A percentile compares a stretch with the other conserved stretches of the same genome.
phyloP scores from a whole-genome alignment of 2,888 invertebrate genomes.

The Diarsia rubi region DNA sequence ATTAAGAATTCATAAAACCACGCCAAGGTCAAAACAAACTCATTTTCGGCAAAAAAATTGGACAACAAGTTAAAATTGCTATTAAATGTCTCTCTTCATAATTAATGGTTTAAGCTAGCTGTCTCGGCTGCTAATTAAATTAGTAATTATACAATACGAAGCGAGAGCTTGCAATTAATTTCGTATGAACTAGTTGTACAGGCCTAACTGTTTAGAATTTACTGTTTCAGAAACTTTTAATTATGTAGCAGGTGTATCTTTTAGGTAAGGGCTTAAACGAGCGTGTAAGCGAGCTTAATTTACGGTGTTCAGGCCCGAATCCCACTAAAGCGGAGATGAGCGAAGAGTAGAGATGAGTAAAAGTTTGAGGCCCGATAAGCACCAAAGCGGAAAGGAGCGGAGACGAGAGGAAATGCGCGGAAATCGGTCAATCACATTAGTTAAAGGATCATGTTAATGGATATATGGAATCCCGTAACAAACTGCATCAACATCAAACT shows the following conservation, averaged over 20 bases:
- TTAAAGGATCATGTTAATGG: no score
- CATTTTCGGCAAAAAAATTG: constrained; percentile 26
- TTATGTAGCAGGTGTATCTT: constrained; percentile 39
- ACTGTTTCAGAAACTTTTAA: constrained; percentile 34
- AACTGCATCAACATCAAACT: no score
- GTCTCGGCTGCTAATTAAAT: constrained; percentile 55
- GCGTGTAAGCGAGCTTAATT: background rate
- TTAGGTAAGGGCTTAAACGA: background rate
- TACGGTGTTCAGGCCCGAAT: background rate
- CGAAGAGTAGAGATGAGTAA: no score
- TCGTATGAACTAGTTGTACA: constrained; percentile 13
- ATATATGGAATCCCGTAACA: no score
- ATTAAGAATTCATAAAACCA: constrained; percentile 38
- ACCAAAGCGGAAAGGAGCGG: no score
- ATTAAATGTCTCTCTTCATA: constrained; percentile 41
- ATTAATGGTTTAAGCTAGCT: constrained; percentile 53
- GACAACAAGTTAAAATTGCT: constrained; percentile 26
- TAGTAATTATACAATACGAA: constrained; percentile 45
- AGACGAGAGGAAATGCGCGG: no score
- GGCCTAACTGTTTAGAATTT: constrained; percentile 13
- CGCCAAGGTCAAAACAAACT: constrained; percentile 17
- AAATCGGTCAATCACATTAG: no score
- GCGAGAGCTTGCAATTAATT: constrained; percentile 48
- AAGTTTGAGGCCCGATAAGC: background rate
- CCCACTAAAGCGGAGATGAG: no score